These are phyloP conservation scores for Eueides isabella DNA, from an alignment of 1,140 invertebrate genomes.

Conservation along the genomic window DNA sequence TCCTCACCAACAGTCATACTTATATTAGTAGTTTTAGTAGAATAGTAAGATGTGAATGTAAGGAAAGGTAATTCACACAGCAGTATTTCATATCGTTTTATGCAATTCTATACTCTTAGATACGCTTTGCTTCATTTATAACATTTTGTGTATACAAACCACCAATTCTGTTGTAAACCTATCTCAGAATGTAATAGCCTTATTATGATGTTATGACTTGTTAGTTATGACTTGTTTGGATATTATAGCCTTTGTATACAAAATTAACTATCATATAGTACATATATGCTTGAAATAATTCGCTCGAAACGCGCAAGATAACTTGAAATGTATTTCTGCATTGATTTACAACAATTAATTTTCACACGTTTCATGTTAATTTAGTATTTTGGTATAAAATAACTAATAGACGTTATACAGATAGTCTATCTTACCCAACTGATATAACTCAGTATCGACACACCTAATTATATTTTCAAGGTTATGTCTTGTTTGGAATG, in stretches of 20 bases:
- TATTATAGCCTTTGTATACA: neutral
- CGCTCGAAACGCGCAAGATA: neutral
- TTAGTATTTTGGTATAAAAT: too few species aligned
- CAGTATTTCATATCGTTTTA: neutral
- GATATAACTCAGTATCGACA: too few species aligned
- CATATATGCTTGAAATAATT: neutral
- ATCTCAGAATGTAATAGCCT: neutral
- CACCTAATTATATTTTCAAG: too few species aligned
- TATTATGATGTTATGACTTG: too few species aligned
- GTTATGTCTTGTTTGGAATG: too few species aligned
- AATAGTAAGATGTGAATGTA: too few species aligned
- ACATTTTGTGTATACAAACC: neutral
- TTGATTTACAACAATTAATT: neutral
- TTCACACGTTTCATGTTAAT: neutral
- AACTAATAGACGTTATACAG: too few species aligned
- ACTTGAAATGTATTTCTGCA: neutral
- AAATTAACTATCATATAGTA: neutral
- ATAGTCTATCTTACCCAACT: too few species aligned
- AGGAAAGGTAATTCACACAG: neutral
- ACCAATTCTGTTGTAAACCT: neutral
- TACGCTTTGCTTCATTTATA: neutral
- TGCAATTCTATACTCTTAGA: neutral
- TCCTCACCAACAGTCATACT: too few species aligned
- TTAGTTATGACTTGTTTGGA: too few species aligned
- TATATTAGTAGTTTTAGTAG: too few species aligned